A percentile compares a stretch with the other conserved stretches of the same genome.
Conservation (phyloP, 2,113 vertebrate genomes). For the Prunella fulvescens region DNA sequence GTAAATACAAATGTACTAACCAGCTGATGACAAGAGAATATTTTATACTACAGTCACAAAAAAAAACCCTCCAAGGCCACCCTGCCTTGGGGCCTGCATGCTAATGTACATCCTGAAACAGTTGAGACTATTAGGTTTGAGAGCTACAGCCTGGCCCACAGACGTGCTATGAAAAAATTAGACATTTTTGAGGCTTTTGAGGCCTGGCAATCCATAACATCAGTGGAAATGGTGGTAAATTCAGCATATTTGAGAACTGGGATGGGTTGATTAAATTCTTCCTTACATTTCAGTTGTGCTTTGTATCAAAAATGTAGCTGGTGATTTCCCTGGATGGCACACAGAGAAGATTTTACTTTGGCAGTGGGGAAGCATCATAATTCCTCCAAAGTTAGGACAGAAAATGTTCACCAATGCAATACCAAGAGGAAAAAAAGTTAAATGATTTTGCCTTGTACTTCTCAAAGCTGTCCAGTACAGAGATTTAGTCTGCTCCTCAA, state of each 20-base stretch:
- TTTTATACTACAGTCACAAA: background rate
- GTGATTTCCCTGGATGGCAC: background rate
- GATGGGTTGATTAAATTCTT: background rate
- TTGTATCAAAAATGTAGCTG: background rate
- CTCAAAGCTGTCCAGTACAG: background rate
- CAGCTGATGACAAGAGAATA: background rate
- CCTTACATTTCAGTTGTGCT: background rate
- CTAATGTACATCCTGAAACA: background rate
- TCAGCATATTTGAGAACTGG: background rate
- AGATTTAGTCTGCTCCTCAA: background rate
- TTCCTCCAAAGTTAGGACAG: background rate
- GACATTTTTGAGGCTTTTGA: constrained; percentile 48
- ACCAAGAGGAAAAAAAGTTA: background rate
- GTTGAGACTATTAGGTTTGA: background rate
- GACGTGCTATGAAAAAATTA: background rate
- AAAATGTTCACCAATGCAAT: background rate
- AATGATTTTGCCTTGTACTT: background rate
- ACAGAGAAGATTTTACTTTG: background rate
- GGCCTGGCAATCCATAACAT: background rate
- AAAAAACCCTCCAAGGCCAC: background rate
- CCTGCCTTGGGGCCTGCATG: background rate
- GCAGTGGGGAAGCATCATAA: background rate
- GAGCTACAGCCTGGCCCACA: background rate
- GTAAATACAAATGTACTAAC: background rate
- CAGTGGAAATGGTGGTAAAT: background rate